Conservation (phyloP, 1,140 invertebrate genomes). For the Maconellicoccus hirsutus region DNA sequence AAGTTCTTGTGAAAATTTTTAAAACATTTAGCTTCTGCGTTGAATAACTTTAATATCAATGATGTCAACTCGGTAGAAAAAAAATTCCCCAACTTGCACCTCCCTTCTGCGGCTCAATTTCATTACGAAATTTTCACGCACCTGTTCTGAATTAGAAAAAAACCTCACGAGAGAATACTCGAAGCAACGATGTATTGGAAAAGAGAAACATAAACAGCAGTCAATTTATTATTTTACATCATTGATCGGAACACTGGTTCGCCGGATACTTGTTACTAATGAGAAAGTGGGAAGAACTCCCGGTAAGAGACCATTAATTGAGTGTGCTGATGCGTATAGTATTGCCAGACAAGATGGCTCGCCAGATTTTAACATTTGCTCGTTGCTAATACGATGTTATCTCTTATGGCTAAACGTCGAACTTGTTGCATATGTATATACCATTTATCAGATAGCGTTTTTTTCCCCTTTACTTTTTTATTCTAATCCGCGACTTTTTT, state of each 20-base stretch:
- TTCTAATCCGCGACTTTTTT: no score
- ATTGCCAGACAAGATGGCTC: constrained; percentile 20
- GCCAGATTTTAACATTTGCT: constrained; percentile 17
- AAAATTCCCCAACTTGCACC: no score
- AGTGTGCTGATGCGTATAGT: not conserved
- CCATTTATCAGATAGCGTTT: not conserved
- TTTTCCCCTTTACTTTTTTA: no score
- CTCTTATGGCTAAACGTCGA: constrained; percentile 16
- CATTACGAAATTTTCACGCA: no score
- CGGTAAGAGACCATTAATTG: constrained; percentile 22
- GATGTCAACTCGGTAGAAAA: no score
- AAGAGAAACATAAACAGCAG: not conserved
- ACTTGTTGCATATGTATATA: constrained; percentile 18
- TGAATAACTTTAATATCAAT: no score
- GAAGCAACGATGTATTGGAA: no score
- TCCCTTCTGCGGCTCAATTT: no score
- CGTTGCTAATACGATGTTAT: constrained; percentile 17
- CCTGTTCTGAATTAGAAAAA: no score
- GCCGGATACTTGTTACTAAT: constrained; percentile 17
- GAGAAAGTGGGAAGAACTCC: constrained; percentile 20
- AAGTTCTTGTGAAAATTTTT: no score
- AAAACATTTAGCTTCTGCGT: no score
- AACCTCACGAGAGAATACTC: no score
- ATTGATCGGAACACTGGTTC: constrained; percentile 10
- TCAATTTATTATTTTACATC: constrained; percentile 23